phyloP scores from a whole-genome alignment of 2,797 vertebrate species.

The Poeciliopsis gracilis region DNA sequence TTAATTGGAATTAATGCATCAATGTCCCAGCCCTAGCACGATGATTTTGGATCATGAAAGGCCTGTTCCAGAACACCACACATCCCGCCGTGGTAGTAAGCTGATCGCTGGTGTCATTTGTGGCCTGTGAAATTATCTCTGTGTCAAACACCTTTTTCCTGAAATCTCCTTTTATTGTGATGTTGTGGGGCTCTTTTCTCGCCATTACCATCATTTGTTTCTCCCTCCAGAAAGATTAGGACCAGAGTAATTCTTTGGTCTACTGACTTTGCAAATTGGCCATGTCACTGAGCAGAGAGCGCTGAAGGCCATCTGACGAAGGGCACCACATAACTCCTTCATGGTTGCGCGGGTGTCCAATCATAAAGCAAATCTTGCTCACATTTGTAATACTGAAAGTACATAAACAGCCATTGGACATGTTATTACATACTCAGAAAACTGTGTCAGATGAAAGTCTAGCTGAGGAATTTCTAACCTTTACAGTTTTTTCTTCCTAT shows the following conservation, averaged over 20 bases:
- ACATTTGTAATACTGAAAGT: not conserved
- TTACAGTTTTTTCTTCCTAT: not conserved
- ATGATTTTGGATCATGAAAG: slow-evolving; percentile 1
- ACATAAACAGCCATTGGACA: not conserved
- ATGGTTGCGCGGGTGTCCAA: not conserved
- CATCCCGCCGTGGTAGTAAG: not conserved
- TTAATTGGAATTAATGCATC: too few species aligned
- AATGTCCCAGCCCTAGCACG: too few species aligned
- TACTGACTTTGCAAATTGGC: slow-evolving; percentile 79
- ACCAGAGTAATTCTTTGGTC: slow-evolving; percentile 76
- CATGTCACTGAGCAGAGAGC: slow-evolving; percentile 57
- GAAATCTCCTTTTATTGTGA: not conserved
- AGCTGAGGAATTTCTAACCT: not conserved
- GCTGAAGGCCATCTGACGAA: not conserved
- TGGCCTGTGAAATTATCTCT: not conserved
- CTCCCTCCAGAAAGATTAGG: slow-evolving; percentile 71
- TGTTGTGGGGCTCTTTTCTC: not conserved
- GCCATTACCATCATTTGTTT: not conserved
- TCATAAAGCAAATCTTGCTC: slow-evolving; percentile 1
- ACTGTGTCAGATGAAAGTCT: not conserved
- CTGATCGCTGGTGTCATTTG: not conserved
- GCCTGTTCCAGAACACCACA: not conserved
- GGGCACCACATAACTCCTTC: not conserved
- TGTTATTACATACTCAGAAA: not conserved
- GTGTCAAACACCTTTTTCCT: not conserved